Evolutionary conservation across 2,797 vertebrate species (phyloP).

Genomic region (Gallinago stenura): DNA sequence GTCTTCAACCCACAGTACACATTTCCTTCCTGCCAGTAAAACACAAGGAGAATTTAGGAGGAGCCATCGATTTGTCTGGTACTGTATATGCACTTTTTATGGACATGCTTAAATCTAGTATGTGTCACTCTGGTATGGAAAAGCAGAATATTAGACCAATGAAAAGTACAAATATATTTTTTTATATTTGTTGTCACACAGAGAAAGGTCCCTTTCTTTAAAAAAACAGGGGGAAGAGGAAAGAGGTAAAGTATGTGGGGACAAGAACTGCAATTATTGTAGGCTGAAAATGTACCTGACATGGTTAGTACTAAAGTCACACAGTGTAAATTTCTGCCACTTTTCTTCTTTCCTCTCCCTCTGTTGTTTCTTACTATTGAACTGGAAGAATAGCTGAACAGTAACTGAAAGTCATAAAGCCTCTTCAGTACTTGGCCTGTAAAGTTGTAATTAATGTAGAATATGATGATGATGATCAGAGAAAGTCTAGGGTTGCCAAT

Average conservation of each 20-base stretch:
- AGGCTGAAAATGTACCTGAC: neutral
- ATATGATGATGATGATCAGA: neutral
- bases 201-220: neutral
- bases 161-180: neutral
- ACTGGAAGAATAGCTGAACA: neutral
- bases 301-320: neutral
- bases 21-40: slow-evolving; percentile 89
- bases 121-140: neutral
- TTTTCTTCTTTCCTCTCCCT: neutral
- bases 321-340: neutral
- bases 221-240: neutral
- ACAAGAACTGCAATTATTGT: neutral
- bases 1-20: slow-evolving; percentile 97
- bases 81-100: neutral
- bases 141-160: neutral
- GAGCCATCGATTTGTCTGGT: neutral
- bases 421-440: neutral
- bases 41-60: slow-evolving; percentile 33
- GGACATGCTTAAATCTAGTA: neutral
- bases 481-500: neutral
- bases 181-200: neutral
- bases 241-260: neutral
- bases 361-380: neutral
- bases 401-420: neutral
- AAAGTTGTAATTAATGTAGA: neutral